Conservation (phyloP, 2,797 vertebrate species). For the Sebastes cheni region DNA sequence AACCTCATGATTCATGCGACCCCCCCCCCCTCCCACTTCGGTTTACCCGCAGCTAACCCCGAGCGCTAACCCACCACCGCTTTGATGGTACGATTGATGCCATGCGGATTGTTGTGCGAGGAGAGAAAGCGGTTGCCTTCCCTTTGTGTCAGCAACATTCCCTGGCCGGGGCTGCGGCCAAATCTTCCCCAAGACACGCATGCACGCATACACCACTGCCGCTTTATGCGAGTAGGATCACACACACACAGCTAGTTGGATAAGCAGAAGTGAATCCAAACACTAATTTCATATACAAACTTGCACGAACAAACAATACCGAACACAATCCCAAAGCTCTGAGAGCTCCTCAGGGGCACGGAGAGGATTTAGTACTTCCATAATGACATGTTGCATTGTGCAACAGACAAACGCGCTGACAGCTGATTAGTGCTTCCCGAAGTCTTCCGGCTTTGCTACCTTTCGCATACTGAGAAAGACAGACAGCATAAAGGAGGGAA, state of each 20-base stretch:
- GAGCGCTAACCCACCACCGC: conserved; percentile 41
- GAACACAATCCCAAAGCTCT: conserved; percentile 30
- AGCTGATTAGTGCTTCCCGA: conserved; percentile 39
- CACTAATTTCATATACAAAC: conserved; percentile 35
- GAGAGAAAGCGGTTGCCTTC: conserved; percentile 54
- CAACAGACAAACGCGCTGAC: conserved; percentile 20
- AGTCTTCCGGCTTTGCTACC: conserved; percentile 3
- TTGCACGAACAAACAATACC: conserved; percentile 40
- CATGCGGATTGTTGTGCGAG: conserved; percentile 64
- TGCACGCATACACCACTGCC: conserved; percentile 5
- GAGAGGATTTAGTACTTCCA: conserved; percentile 31
- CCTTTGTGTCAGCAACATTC: conserved; percentile 75
- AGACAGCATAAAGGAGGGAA: conserved; percentile 13
- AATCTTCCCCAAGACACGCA: conserved; percentile 52
- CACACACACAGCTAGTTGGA: conserved; percentile 28
- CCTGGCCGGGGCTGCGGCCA: conserved; percentile 35
- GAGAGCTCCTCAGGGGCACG: conserved; percentile 19
- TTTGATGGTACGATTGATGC: conserved; percentile 70
- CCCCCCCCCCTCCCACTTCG: background rate
- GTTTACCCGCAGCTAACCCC: conserved; percentile 53
- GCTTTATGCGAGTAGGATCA: background rate
- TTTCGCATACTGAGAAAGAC: conserved; percentile 7
- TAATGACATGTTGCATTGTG: conserved; percentile 47
- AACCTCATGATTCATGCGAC: conserved; percentile 49
- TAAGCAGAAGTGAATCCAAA: conserved; percentile 34